Base-by-base conservation (phyloP, 2,113 vertebrate genomes). In the Mugil cephalus region DNA sequence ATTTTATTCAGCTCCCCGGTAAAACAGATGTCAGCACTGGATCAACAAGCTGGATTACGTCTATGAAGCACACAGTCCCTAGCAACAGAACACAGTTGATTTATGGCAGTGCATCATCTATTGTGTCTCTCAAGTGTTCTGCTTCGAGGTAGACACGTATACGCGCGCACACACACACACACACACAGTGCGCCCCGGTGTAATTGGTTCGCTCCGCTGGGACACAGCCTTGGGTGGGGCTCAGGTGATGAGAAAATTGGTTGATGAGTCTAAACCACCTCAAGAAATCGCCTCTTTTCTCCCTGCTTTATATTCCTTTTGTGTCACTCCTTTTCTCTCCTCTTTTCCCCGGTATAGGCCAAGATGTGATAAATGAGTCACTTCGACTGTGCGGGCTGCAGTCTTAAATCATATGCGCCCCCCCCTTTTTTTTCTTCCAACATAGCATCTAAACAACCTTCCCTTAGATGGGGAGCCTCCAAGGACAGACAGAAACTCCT, bases 291-390 rank as follows among this genome's bases (percentile, higher is more conserved):
- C 74, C 50, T 74, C 46, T 69, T 74, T 78, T 71, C 80, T 82
- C 52, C 82, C 46, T 55, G 51, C 30, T 80, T 83, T 47, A 40
- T 77, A 76, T 83, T 83, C 64, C 47, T 66, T 80, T 73, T 63
- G 53, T 77, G 48, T 89, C 79, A 62, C 43, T 72, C 40, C 18
- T 48, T 74, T 54, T 43, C 24, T 69, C 39, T 2, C 1, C 7
- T 30, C n/a, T 19, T 63, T n/a, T 70, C 19, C 24, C 70, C 35
- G 1, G 2, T 45, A 38, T 52, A 21, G 19, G 58, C 77, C 60
- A 63, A 69, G 43, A 59, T 88, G 74, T 91, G 86, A 89, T 87
- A 79, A 86, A 91, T 86, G 89, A 89, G 63, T 63, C 82, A 65
- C 81, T 74, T 63, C 4, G 8, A 43, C 74, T 0, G 1, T 48